Conservation (phyloP, 2,797 vertebrate species). For the Poeciliopsis gracilis region DNA sequence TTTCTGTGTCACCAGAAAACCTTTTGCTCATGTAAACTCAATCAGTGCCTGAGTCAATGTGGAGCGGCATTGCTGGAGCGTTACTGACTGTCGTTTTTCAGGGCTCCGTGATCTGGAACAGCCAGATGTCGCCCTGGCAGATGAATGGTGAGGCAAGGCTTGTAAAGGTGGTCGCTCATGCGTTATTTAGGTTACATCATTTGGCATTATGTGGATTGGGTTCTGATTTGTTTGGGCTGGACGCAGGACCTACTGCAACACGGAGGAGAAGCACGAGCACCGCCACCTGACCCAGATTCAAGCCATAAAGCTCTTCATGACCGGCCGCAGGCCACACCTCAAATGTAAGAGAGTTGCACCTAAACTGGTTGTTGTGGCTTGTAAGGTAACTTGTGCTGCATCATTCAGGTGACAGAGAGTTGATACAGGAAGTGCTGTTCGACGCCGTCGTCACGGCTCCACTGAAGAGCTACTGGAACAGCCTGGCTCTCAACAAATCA, state of each 20-base stretch:
- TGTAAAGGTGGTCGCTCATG: slow-evolving; percentile 66
- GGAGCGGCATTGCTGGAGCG: slow-evolving; percentile 64
- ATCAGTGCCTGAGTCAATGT: slow-evolving; percentile 29
- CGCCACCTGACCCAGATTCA: slow-evolving; percentile 93
- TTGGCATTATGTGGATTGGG: slow-evolving; percentile 44
- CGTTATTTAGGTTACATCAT: slow-evolving; percentile 72
- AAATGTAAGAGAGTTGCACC: slow-evolving; percentile 85
- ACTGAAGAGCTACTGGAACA: slow-evolving; percentile 94
- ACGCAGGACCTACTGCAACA: slow-evolving; percentile 97
- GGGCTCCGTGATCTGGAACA: slow-evolving; percentile 98
- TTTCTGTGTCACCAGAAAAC: slow-evolving; percentile 1
- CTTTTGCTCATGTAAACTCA: slow-evolving; percentile 8
- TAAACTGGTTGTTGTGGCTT: background rate
- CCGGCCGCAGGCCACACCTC: slow-evolving; percentile 89
- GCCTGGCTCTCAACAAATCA: slow-evolving; percentile 94
- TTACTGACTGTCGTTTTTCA: slow-evolving; percentile 80
- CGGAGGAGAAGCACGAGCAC: slow-evolving; percentile 92
- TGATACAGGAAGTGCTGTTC: slow-evolving; percentile 96
- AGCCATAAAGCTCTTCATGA: slow-evolving; percentile 96
- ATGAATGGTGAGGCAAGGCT: slow-evolving; percentile 91
- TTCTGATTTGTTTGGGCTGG: slow-evolving; percentile 58
- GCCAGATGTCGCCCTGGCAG: slow-evolving; percentile 95
- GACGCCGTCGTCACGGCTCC: slow-evolving; percentile 95
- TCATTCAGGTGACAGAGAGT: slow-evolving; percentile 90
- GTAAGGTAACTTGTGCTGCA: background rate